phyloP scores from a whole-genome alignment of 2,797 vertebrate species.

The Aldrovandia affinis region DNA sequence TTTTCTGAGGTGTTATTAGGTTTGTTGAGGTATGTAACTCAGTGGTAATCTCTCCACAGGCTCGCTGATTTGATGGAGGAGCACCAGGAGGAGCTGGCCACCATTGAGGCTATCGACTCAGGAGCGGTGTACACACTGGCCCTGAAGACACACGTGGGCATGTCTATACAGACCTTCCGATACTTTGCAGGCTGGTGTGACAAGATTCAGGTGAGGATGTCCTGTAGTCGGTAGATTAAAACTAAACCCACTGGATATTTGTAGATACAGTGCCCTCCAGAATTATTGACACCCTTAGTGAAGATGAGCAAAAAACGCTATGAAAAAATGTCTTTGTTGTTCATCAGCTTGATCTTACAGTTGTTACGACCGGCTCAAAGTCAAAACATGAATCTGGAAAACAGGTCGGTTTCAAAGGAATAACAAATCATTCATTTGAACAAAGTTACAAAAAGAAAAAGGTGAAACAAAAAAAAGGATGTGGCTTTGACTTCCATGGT shows the following conservation, averaged over 20 bases:
- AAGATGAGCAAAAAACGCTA: no score
- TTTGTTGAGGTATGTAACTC: neutral
- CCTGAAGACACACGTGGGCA: slow-evolving; percentile 87
- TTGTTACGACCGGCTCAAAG: no score
- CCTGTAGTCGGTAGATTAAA: neutral
- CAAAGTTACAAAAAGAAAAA: no score
- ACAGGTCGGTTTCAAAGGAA: no score
- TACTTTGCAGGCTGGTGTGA: slow-evolving; percentile 93
- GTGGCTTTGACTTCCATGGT: no score
- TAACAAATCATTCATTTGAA: no score
- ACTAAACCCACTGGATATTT: neutral
- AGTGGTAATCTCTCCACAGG: slow-evolving; percentile 52
- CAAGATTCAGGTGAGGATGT: slow-evolving; percentile 82
- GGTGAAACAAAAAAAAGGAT: no score
- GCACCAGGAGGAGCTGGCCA: slow-evolving; percentile 86
- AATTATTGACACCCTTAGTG: no score
- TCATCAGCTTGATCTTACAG: no score
- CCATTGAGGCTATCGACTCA: slow-evolving; percentile 83
- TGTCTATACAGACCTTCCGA: slow-evolving; percentile 89
- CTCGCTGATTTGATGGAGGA: slow-evolving; percentile 87
- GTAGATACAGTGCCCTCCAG: no score
- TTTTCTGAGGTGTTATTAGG: neutral
- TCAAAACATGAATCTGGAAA: no score
- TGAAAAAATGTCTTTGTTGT: no score
- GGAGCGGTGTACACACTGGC: slow-evolving; percentile 89